Base-by-base conservation (phyloP, 2,797 vertebrate species). In the Chiloscyllium punctatum region DNA sequence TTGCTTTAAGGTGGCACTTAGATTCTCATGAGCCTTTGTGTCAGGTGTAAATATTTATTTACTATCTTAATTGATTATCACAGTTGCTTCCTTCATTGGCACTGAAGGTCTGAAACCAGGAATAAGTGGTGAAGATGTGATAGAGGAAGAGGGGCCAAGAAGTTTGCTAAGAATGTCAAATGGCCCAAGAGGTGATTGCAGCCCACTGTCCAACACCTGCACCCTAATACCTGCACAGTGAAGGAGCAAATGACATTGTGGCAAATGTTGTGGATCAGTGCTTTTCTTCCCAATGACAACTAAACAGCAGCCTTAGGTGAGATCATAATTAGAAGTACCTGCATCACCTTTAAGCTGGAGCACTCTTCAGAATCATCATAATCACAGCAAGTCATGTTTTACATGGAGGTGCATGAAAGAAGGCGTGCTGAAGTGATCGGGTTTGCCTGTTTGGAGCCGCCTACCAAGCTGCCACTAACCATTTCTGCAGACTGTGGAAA, bases 381-480 rank as follows among this genome's bases (percentile, higher is more conserved):
- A 37, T 91, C 88, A 92, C 90, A 92, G 90, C 8, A 23, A 69
- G 90, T 92, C 66, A 37, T 92, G 90, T 92, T 92, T 92, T 92
- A 92, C 90, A 92, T 25, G 90, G 18, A 25, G 13, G 25, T 92
- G 90, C 62, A 92, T 42, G 8, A 25, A 69, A 92, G 90, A 69
- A 68, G 66, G 62, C 18, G n/a, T 68, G 90, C 66, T 62, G 69
- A 42, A 21, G 90, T 92, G 66, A 92, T 92, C 90, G 6, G 7
- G 90, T 42, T 69, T 37, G 90, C 90, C 90, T 25, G 6, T 42
- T 92, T 92, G 90, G 90, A 3, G 62, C 90, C 62, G 37, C 90
- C 90, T 42, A 92, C 66, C 90, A 68, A 92, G 90, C 90, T 92
- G 90, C 62, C 90, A 92, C 21, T 11, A 68, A 42, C 90, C n/a